Percentiles rank a stretch among this genome's conserved stretches.
Conservation (phyloP, 2,797 vertebrate species). For the Pogoniulus pusillus region DNA sequence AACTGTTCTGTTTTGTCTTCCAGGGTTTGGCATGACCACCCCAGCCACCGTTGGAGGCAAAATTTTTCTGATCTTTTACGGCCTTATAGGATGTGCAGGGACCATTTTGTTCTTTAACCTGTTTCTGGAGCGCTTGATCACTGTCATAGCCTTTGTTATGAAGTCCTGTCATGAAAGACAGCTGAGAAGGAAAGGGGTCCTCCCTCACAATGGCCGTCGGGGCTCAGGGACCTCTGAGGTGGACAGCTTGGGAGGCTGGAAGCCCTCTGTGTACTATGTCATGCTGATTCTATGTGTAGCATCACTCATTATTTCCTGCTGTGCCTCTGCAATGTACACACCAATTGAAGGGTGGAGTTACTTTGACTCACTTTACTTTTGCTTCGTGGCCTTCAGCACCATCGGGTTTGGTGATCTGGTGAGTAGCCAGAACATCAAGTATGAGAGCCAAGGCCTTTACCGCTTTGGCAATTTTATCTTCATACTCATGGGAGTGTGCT, state of each 20-base stretch:
- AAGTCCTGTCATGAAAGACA: constrained; percentile 85
- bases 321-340: constrained; percentile 91
- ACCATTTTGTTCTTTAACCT: constrained; percentile 97
- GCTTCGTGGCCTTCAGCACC: constrained; percentile 97
- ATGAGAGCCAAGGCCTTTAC: constrained; percentile 85
- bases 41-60: constrained; percentile 91
- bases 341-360: constrained; percentile 91
- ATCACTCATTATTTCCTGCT: constrained; percentile 90
- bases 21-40: constrained; percentile 96
- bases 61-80: constrained; percentile 94
- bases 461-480: constrained; percentile 91
- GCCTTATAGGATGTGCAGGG: constrained; percentile 91
- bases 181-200: constrained; percentile 77
- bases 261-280: constrained; percentile 93
- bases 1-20: constrained; percentile 65
- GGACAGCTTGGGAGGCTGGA: constrained; percentile 85
- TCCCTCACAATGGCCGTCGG: constrained; percentile 70
- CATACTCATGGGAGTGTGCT: constrained; percentile 94
- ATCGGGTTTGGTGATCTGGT: constrained; percentile 97
- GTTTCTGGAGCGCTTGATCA: constrained; percentile 94
- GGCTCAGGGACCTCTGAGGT: constrained; percentile 49
- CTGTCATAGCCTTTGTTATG: constrained; percentile 87
- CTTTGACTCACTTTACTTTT: constrained; percentile 95
- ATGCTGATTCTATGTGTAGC: constrained; percentile 91
- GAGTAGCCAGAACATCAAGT: constrained; percentile 87